These are phyloP conservation scores for Poicephalus gulielmi DNA, from an alignment of 2,113 vertebrate genomes.

Conservation along the genomic window DNA sequence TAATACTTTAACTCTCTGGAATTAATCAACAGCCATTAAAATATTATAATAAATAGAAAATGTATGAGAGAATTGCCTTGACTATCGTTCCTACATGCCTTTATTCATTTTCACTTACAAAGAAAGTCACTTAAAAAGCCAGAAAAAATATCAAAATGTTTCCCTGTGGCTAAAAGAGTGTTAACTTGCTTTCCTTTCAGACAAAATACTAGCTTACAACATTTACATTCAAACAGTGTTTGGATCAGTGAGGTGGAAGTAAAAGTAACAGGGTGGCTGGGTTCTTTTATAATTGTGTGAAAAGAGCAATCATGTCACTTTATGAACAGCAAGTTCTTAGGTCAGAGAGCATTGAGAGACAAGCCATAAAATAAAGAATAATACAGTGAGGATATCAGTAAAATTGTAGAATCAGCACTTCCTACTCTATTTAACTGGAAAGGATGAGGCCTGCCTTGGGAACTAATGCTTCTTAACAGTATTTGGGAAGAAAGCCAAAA, in stretches of 20 bases:
- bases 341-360: conserved; percentile 72
- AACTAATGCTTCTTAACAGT: conserved; percentile 71
- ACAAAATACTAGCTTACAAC: background rate
- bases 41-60: background rate
- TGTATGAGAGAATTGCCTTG: background rate
- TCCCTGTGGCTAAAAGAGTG: background rate
- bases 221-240: background rate
- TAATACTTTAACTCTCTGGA: background rate
- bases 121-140: background rate
- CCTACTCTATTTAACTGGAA: conserved; percentile 72
- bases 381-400: conserved; percentile 69
- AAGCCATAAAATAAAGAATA: conserved; percentile 74
- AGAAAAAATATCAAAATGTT: background rate
- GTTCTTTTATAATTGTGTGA: conserved; percentile 64
- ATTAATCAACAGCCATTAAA: background rate
- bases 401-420: conserved; percentile 76
- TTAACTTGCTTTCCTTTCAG: background rate
- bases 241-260: background rate
- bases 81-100: background rate
- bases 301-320: conserved; percentile 62
- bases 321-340: conserved; percentile 68
- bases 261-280: conserved; percentile 9
- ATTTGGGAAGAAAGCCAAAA: conserved; percentile 66
- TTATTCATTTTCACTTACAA: background rate
- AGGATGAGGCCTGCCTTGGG: conserved; percentile 66